These are phyloP conservation scores for Gymnothorax javanicus DNA, from an alignment of 2,797 vertebrate genomes.

Conservation along the genomic window DNA sequence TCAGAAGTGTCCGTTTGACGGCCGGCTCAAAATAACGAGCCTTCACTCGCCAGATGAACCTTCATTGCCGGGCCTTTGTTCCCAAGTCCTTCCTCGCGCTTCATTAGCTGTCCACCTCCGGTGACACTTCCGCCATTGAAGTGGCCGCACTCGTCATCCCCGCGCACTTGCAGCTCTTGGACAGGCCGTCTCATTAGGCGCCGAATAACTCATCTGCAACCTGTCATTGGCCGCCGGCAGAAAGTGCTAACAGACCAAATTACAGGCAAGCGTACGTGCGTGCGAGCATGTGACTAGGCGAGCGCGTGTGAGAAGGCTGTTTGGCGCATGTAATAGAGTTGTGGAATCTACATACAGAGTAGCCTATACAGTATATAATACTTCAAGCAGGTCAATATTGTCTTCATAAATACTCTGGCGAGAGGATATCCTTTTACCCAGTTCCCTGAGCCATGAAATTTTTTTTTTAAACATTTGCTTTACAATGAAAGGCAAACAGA, in stretches of 20 bases:
- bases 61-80: slow-evolving; percentile 24
- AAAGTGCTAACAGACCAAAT: neutral
- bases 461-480: slow-evolving; percentile 48
- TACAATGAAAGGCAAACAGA: too few relatives aligned
- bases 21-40: neutral
- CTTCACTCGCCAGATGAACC: slow-evolving; percentile 36
- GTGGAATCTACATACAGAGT: neutral
- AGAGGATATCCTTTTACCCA: slow-evolving; percentile 32
- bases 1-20: neutral
- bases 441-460: neutral
- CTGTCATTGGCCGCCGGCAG: slow-evolving; percentile 31
- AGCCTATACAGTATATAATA: too few relatives aligned
- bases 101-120: slow-evolving; percentile 62
- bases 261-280: neutral
- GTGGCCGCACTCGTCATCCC: slow-evolving; percentile 16
- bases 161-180: slow-evolving; percentile 48
- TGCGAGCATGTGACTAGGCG: neutral
- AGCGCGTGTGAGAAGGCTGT: neutral
- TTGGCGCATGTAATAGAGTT: neutral
- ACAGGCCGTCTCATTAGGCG: slow-evolving; percentile 60
- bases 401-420: slow-evolving; percentile 45
- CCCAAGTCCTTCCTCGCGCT: slow-evolving; percentile 56
- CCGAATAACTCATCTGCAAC: slow-evolving; percentile 38
- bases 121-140: slow-evolving; percentile 42
- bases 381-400: neutral